phyloP scores from a whole-genome alignment of 1,140 invertebrate species.

The Zaprionus lachaisei region DNA sequence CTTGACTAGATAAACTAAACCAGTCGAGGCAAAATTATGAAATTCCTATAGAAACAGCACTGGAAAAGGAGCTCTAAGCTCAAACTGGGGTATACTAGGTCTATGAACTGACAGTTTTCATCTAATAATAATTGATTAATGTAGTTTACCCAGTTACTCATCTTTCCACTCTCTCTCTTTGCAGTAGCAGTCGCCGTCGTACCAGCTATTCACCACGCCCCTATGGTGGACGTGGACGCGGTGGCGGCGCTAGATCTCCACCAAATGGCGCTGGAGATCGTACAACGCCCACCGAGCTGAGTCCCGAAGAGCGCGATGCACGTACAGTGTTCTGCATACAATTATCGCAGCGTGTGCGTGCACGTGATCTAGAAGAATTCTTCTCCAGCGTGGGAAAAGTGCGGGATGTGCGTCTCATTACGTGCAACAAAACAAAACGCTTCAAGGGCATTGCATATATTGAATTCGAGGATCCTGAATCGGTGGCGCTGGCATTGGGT shows the following conservation, averaged over 20 bases:
- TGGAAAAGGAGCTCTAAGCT: too few species aligned
- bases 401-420: constrained; percentile 98
- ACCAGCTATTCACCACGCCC: constrained; percentile 72
- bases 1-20: too few species aligned
- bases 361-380: constrained; percentile 99
- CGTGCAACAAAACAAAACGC: constrained; percentile 98
- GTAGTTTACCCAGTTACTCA: too few species aligned
- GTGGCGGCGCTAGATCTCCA: constrained; percentile 71
- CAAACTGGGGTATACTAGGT: too few species aligned
- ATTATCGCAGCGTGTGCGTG: constrained; percentile 96
- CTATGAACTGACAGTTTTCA: too few species aligned
- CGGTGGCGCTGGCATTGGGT: constrained; percentile 97
- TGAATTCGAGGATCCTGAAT: constrained; percentile 99
- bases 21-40: too few species aligned
- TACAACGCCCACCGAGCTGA: constrained; percentile 89
- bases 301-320: constrained; percentile 98
- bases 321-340: constrained; percentile 99
- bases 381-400: constrained; percentile 99
- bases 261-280: constrained; percentile 72
- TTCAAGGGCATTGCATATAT: constrained; percentile 99
- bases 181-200: constrained; percentile 68
- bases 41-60: too few species aligned
- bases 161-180: not conserved
- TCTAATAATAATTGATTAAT: too few species aligned
- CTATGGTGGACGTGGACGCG: constrained; percentile 53